A percentile compares a stretch with the other conserved stretches of the same genome.
Conservation (phyloP, 2,113 vertebrate genomes). For the Dicerorhinus sumatrensis region DNA sequence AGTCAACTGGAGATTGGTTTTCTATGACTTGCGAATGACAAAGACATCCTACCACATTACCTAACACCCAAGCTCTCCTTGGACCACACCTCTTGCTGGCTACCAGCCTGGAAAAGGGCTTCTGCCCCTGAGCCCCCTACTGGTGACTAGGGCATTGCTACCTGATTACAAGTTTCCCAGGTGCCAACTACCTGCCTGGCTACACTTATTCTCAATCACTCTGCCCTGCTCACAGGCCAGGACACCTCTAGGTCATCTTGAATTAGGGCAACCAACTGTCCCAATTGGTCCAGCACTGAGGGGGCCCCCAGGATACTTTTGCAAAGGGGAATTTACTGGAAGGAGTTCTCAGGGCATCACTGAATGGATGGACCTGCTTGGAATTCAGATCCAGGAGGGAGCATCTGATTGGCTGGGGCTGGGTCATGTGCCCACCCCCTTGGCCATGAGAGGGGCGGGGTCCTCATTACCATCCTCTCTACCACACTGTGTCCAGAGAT, state of each 20-base stretch:
- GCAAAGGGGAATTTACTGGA: background rate
- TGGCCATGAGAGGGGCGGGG: background rate
- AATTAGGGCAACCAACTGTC: background rate
- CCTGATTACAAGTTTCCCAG: background rate
- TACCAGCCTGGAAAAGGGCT: background rate
- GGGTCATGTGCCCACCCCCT: background rate
- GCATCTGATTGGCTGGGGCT: background rate
- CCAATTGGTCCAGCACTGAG: background rate
- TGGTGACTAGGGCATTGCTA: background rate
- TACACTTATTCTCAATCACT: background rate
- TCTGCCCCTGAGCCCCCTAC: background rate
- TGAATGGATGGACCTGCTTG: background rate
- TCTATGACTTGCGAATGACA: background rate
- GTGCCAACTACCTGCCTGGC: background rate
- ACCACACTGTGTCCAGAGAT: too few relatives aligned
- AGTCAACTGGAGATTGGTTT: background rate
- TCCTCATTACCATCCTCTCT: background rate
- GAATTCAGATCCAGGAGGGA: background rate
- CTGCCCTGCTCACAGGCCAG: background rate
- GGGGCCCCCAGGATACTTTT: background rate
- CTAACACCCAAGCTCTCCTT: background rate
- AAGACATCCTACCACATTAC: background rate
- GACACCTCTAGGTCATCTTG: background rate
- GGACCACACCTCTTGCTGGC: background rate
- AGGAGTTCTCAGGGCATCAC: background rate